phyloP scores from a whole-genome alignment of 2,888 invertebrate genomes.

The Margaritifera margaritifera region DNA sequence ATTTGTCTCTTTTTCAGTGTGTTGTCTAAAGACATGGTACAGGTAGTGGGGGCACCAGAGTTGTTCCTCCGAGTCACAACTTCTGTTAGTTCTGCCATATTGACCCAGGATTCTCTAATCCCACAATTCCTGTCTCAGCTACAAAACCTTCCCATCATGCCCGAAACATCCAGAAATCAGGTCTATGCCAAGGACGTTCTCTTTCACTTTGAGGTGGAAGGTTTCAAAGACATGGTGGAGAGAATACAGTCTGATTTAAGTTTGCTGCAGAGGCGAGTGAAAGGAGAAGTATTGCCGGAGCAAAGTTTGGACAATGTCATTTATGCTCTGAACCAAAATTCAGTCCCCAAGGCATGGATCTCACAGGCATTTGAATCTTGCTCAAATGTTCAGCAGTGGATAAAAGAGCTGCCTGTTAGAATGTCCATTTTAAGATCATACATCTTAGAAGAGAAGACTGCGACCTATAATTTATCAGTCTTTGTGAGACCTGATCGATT shows the following conservation, averaged over 20 bases:
- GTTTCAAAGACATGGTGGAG: slow-evolving; percentile 46
- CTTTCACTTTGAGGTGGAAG: slow-evolving; percentile 59
- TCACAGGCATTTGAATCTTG: slow-evolving; percentile 52
- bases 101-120: slow-evolving; percentile 40
- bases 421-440: slow-evolving; percentile 46
- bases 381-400: slow-evolving; percentile 52
- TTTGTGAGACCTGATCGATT: slow-evolving; percentile 66
- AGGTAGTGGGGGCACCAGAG: slow-evolving; percentile 62
- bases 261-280: slow-evolving; percentile 42
- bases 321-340: slow-evolving; percentile 52
- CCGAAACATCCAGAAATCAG: slow-evolving; percentile 55
- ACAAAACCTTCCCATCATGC: slow-evolving; percentile 51
- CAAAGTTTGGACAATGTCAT: slow-evolving; percentile 45
- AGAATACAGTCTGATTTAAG: slow-evolving; percentile 49
- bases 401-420: slow-evolving; percentile 41
- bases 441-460: slow-evolving; percentile 35
- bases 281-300: slow-evolving; percentile 51
- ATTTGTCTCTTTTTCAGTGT: slow-evolving; percentile 39
- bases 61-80: slow-evolving; percentile 49
- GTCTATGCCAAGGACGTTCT: slow-evolving; percentile 64
- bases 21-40: slow-evolving; percentile 56
- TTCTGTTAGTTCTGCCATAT: slow-evolving; percentile 27
- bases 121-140: slow-evolving; percentile 42
- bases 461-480: slow-evolving; percentile 51
- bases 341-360: slow-evolving; percentile 60